Conservation (phyloP, 2,797 vertebrate species). For the Anniella stebbinsi region DNA sequence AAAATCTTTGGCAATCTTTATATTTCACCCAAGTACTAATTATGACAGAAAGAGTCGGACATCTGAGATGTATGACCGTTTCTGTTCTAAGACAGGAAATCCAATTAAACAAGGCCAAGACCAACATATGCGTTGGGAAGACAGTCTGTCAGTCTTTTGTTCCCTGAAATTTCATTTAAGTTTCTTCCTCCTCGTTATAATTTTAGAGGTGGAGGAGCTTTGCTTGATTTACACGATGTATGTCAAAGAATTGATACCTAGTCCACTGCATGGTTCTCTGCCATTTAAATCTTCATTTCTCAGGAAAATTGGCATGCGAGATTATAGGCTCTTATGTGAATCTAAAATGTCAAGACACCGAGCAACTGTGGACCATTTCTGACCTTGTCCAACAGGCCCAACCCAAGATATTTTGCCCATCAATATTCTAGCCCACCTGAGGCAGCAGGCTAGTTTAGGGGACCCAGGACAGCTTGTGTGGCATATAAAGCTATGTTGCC, state of each 20-base stretch:
- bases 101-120: neutral
- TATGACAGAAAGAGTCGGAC: neutral
- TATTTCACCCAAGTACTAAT: neutral
- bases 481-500: too few species aligned
- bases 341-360: neutral
- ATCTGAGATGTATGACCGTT: neutral
- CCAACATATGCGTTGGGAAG: too few species aligned
- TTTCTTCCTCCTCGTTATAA: neutral
- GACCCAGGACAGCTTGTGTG: too few species aligned
- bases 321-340: neutral
- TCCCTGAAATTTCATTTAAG: neutral
- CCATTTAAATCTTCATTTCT: neutral
- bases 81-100: neutral
- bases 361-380: too few species aligned
- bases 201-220: neutral
- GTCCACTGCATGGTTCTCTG: neutral
- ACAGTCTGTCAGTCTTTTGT: too few species aligned
- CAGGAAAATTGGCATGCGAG: too few species aligned
- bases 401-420: too few species aligned
- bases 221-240: neutral
- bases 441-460: too few species aligned
- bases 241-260: neutral
- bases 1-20: too few species aligned
- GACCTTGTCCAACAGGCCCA: too few species aligned
- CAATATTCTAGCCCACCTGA: too few species aligned